Evolutionary conservation across 2,113 vertebrate genomes (phyloP).

Genomic region (Paramormyrops kingsleyae): DNA sequence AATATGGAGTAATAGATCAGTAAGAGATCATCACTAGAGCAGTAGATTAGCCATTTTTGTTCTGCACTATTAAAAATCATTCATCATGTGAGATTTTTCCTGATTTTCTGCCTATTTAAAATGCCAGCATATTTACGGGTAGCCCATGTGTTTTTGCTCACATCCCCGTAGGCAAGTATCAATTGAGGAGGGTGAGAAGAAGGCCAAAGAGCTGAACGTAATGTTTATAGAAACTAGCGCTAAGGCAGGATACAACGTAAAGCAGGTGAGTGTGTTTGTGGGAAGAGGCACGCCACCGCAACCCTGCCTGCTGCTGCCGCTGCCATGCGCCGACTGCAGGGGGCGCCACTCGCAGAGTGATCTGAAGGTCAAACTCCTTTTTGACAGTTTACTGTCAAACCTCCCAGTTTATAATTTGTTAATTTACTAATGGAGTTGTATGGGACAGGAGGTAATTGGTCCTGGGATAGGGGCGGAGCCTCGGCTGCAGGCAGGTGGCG

Average conservation of each 20-base stretch:
- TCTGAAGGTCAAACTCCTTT: background rate
- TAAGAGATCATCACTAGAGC: background rate
- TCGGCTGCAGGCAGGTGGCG: constrained; percentile 33
- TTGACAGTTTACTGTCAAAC: background rate
- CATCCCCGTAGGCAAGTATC: constrained; percentile 84
- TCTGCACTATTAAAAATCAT: background rate
- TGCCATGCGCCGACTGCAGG: background rate
- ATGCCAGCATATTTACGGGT: constrained; percentile 32
- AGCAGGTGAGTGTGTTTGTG: constrained; percentile 78
- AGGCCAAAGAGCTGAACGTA: constrained; percentile 99
- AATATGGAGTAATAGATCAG: background rate
- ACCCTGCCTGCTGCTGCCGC: constrained; percentile 34
- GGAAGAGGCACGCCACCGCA: constrained; percentile 41
- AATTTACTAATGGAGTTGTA: background rate
- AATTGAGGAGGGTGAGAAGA: constrained; percentile 97
- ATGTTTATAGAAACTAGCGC: constrained; percentile 99
- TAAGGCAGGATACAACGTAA: constrained; percentile 98
- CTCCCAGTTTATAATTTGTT: background rate
- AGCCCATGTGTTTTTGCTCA: constrained; percentile 33
- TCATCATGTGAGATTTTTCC: background rate
- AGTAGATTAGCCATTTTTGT: background rate
- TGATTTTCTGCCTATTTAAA: background rate
- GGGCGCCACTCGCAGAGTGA: background rate
- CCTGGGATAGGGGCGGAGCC: constrained; percentile 31
- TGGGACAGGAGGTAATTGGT: constrained; percentile 22